Evolutionary conservation across 1,140 invertebrate genomes (phyloP).

Genomic region (Lepidurus apus): DNA sequence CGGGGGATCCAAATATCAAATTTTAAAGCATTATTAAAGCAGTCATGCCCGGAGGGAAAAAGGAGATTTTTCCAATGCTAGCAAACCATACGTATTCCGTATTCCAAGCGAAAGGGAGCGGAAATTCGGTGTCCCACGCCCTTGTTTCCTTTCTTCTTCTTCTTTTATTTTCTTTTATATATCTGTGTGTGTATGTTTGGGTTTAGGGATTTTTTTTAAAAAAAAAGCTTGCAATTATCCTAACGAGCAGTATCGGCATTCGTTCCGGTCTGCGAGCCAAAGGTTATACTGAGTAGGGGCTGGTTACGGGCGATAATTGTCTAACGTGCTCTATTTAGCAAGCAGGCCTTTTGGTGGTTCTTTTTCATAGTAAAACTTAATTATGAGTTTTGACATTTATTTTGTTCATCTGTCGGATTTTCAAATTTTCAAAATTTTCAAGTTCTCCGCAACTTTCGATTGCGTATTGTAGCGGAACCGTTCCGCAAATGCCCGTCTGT

Average conservation of each 20-base stretch:
- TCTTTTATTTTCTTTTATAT: background rate
- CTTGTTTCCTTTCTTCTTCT: conserved; percentile 26
- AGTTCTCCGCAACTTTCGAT: conserved; percentile 11
- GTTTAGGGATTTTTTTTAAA: no score
- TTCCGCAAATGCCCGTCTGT: background rate
- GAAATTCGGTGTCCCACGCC: conserved; percentile 34
- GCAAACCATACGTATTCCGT: background rate
- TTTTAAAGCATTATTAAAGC: background rate
- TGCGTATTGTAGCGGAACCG: background rate
- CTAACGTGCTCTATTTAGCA: background rate
- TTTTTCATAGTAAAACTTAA: no score
- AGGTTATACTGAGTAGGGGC: no score
- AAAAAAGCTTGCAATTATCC: no score
- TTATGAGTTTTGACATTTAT: background rate
- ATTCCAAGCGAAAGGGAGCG: conserved; percentile 33
- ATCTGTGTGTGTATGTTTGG: background rate
- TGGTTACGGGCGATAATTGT: background rate
- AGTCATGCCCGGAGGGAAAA: background rate
- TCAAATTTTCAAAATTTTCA: conserved; percentile 19
- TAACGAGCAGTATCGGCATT: no score
- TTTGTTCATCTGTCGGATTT: background rate
- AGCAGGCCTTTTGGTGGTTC: background rate
- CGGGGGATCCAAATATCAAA: no score
- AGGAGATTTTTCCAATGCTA: background rate
- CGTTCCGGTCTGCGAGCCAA: no score